Conservation (phyloP, 37 sponge, comb jelly and placozoan species). For the Oopsacas minuta region DNA sequence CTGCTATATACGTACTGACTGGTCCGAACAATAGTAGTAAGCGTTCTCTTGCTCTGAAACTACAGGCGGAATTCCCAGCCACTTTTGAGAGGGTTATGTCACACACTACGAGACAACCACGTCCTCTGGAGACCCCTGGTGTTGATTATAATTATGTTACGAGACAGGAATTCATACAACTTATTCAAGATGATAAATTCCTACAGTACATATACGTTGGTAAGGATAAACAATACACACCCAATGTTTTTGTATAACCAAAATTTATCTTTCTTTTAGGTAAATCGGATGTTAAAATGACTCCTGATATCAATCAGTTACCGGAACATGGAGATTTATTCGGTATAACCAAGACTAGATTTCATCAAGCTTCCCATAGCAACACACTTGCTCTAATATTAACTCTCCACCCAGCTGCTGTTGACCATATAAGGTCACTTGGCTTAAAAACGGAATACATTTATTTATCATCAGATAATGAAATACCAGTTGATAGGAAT, state of each 20-base stretch:
- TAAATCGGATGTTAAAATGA: background rate
- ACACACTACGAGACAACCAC: slow-evolving; percentile 48
- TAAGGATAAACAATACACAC: background rate
- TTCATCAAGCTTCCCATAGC: background rate
- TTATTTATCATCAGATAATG: background rate
- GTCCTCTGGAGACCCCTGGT: slow-evolving; percentile 37
- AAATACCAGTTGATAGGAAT: background rate
- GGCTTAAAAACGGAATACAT: background rate
- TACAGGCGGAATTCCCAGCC: slow-evolving; percentile 37
- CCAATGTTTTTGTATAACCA: background rate
- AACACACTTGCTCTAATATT: background rate
- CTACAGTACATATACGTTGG: slow-evolving; percentile 29
- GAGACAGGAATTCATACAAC: slow-evolving; percentile 17
- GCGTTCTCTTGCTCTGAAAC: slow-evolving; percentile 29
- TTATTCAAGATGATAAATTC: slow-evolving; percentile 33
- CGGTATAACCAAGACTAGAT: background rate
- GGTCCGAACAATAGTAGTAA: slow-evolving; percentile 32
- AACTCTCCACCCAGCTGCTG: background rate
- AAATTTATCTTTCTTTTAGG: background rate
- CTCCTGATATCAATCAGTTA: background rate
- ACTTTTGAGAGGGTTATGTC: slow-evolving; percentile 35
- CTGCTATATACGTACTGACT: slow-evolving; percentile 25
- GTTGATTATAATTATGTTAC: slow-evolving; percentile 53
- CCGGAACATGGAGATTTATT: background rate
- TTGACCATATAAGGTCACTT: background rate